Evolutionary conservation across 2,888 invertebrate species (phyloP).

Genomic region (Cryptus viduatorius): DNA sequence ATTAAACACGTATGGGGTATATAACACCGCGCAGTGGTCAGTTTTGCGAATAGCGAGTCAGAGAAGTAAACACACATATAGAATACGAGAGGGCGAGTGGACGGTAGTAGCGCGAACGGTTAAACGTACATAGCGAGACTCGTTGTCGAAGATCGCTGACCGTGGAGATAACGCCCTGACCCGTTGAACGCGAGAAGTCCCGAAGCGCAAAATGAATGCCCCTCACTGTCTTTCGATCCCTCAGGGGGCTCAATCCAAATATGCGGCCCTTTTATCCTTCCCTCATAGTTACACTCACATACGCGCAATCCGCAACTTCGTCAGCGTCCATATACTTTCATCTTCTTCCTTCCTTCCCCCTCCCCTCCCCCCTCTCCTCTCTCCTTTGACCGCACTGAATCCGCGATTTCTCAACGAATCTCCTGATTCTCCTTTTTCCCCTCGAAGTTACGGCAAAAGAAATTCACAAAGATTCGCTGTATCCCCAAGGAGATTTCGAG

Average conservation of each 20-base stretch:
- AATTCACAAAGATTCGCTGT: no score
- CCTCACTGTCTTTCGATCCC: conserved; percentile 78
- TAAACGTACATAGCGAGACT: conserved; percentile 77
- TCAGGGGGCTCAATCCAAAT: conserved; percentile 71
- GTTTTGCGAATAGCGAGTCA: neutral
- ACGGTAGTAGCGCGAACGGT: conserved; percentile 37
- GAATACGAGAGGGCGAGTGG: conserved; percentile 71
- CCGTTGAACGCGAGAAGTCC: conserved; percentile 81
- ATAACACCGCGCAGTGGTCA: conserved; percentile 18
- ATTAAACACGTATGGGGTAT: conserved; percentile 17
- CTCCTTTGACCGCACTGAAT: no score
- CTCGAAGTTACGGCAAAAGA: no score
- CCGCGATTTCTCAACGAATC: no score
- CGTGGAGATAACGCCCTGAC: conserved; percentile 84
- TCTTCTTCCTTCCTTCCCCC: conserved; percentile 28
- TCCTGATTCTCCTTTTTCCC: no score
- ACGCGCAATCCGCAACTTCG: conserved; percentile 66
- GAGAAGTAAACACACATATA: neutral
- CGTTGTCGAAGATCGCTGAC: conserved; percentile 84
- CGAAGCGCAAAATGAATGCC: conserved; percentile 81
- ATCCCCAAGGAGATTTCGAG: no score
- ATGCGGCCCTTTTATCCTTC: conserved; percentile 74
- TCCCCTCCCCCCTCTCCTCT: conserved; percentile 1
- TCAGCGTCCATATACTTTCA: conserved; percentile 23
- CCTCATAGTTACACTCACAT: conserved; percentile 10